Evolutionary conservation across 2,888 invertebrate species (phyloP), one percentile per base, ranked within the genome.

Genomic region (Auanema sp.): DNA sequence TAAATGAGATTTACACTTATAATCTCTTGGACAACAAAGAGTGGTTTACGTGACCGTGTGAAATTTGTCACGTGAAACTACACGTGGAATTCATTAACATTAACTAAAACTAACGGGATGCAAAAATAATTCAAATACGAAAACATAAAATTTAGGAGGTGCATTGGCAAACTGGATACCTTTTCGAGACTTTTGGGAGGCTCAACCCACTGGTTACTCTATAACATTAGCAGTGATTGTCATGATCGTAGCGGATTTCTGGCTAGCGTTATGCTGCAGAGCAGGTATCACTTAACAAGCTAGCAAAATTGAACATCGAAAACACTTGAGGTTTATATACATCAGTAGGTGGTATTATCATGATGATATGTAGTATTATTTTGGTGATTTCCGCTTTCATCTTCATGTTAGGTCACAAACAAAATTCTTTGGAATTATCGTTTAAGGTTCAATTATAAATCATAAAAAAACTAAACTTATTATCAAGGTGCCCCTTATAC

Each of bases 401-500:
- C 33, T 66, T 64, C n/a, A 65, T 62, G 33, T 14, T 60, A 18
- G 68, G 65, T 11, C 69, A 69, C 43, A 58, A 66, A 23, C 66
- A 69, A 49, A 62, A 59, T 24, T 56, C 64, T 24, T 42, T 50
- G 0, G 33, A 49, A 12, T n/a, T 51, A 5, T 43, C 60, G 18
- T 67, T 62, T 33, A 61, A 66, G 52, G 65, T 65, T 24, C 16
- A 1, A 10, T 4, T 6, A 24, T 4, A 55, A 2, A 18, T 12
- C 14, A 14, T 40, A n/a, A 42, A 10, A 5, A 21, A n/a, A 11
- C 2, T 18, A 60, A 5, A n/a, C 61, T 63, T 42, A 41, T n/a
- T 2, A 56, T 56, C 41, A 6, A 73, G 85, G 92, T 93, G 40
- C 94, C 94, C 14, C 90, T 91, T 72, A 88, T 94, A 83, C 94